Conservation (phyloP, 2,113 vertebrate genomes). For the Vanacampus margaritifer region DNA sequence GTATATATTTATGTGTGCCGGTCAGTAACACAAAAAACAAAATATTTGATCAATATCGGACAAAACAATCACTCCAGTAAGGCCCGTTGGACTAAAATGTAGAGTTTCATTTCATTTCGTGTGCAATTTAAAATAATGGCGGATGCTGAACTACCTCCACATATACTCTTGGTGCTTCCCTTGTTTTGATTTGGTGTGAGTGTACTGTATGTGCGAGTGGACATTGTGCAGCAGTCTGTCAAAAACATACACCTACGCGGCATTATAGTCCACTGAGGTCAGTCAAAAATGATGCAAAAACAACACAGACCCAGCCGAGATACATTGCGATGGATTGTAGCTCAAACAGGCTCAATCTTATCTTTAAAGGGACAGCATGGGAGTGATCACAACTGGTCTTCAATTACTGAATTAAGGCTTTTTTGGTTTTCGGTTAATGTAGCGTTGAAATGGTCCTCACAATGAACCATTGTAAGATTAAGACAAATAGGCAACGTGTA, state of each 20-base stretch:
- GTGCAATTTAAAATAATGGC: background rate
- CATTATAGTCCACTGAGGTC: slow-evolving; percentile 3
- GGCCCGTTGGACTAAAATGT: too few species aligned
- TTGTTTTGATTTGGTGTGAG: slow-evolving; percentile 6
- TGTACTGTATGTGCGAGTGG: slow-evolving; percentile 1
- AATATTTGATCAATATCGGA: background rate
- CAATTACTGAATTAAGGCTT: too few species aligned
- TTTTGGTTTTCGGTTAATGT: too few species aligned
- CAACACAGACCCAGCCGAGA: background rate
- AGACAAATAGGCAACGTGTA: slow-evolving; percentile 17
- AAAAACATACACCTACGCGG: background rate
- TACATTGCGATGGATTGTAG: background rate
- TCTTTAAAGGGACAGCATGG: too few species aligned
- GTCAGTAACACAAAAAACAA: background rate
- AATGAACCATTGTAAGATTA: background rate
- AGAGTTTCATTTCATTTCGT: too few species aligned
- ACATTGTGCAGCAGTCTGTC: slow-evolving; percentile 15
- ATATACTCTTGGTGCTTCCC: slow-evolving; percentile 1
- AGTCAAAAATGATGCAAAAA: background rate
- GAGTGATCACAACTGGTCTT: too few species aligned
- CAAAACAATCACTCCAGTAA: too few species aligned
- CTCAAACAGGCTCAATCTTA: too few species aligned
- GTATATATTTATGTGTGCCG: background rate
- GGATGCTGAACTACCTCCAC: slow-evolving; percentile 1
- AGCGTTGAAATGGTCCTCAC: too few species aligned